Conservation (phyloP, 1,140 invertebrate genomes). For the Vollenhovia emeryi region DNA sequence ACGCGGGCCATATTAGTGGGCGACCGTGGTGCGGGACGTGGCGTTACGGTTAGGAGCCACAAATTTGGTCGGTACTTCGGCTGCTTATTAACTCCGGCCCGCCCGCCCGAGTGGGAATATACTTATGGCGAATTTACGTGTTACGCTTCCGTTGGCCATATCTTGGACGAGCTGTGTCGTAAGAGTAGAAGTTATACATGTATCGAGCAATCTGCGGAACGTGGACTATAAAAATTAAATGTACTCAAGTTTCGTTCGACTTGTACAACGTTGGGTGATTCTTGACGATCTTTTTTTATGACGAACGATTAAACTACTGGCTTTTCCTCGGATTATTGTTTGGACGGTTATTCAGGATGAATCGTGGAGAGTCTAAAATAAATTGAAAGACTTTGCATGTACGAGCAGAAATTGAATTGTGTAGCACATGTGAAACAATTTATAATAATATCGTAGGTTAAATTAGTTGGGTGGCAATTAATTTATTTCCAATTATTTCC, state of each 20-base stretch:
- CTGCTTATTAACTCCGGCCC: conserved; percentile 52
- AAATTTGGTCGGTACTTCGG: conserved; percentile 54
- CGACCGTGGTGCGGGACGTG: conserved; percentile 25
- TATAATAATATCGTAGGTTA: background rate
- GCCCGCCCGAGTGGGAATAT: conserved; percentile 37
- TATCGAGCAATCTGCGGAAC: background rate
- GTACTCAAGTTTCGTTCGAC: background rate
- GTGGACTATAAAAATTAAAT: background rate
- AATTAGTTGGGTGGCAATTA: background rate
- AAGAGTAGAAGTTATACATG: background rate
- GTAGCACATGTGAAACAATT: background rate
- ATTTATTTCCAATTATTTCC: no score
- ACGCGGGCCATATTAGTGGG: conserved; percentile 40
- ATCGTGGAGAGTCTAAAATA: background rate
- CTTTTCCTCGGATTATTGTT: background rate
- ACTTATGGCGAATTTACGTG: conserved; percentile 43
- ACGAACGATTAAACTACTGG: background rate
- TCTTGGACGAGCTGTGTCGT: background rate
- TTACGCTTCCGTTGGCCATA: background rate
- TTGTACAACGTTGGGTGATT: background rate
- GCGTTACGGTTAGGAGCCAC: conserved; percentile 47
- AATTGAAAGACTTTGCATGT: background rate
- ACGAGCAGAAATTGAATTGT: background rate
- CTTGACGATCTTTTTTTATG: background rate
- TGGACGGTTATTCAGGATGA: background rate